Evolutionary conservation across 2,888 invertebrate genomes (phyloP), one percentile per base, ranked within the genome.

Genomic region (Archaeoteleia sp.): DNA sequence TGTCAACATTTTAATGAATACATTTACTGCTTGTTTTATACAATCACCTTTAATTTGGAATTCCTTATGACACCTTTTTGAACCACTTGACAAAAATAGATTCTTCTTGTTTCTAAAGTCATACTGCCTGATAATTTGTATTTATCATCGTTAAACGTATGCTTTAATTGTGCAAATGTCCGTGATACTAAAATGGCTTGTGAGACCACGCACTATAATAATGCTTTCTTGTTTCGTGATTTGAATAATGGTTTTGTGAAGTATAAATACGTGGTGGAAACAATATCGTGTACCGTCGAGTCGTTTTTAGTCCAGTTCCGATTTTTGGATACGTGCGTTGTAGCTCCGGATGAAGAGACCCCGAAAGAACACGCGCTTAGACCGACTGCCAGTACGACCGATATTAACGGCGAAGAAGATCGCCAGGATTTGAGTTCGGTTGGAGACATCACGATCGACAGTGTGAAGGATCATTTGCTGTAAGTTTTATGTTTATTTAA

Each of bases 401-500:
- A 83, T 29, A 85, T 87, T 60, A 87, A 87, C 68, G 88, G 88
- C 25, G 87, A 86, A 6, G 86, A 85, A 20, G 88, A 87, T 72
- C 86, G 86, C 68, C 87, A 87, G 76, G 87, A 87, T 74, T 73
- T 82, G 51, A 91, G 89, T 77, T 91, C 91, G 30, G 88, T 91
- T 65, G 95, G 93, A 9, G 96, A 96, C 86, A 96, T 97, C 82
- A 97, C 97, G 1, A 94, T 96, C 71, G 97, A 97, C 88, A 96
- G 96, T 20, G 95, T 97, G 43, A 92, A 94, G 72, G 96, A 96
- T 86, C 96, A 96, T 88, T 88, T 94, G 62, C 84, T 85, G 85
- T 85, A 79, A 82, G 82, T 81, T 66, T 57, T 32, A n/a, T n/a
- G n/a, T n/a, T n/a, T n/a, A n/a, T n/a, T n/a, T n/a, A n/a, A n/a